Evolutionary conservation across 2,113 vertebrate genomes (phyloP), one percentile per base, ranked within the genome.

Genomic region (Bostrychus sinensis): DNA sequence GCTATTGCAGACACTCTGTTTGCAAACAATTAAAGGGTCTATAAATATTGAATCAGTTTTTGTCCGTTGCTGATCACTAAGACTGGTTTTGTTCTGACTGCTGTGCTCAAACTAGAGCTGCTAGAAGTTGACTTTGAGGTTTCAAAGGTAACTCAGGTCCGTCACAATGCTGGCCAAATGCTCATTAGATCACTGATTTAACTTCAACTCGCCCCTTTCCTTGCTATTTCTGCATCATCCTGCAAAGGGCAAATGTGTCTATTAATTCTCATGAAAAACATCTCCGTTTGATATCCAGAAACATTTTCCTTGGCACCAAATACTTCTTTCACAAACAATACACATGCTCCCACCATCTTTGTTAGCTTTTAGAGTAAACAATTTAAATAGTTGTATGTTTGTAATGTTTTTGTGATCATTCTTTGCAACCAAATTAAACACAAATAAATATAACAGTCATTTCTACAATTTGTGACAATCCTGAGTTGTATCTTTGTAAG

Each of bases 151-250:
- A 60, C 30, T 36, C 51, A 46, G 60, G 58, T 22, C 38, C 55
- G 28, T 41, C 2, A 9, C 30, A 32, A 8, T 32, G 30, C 38
- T 41, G 46, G 56, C 50, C 54, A 48, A 68, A 26, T 25, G 11
- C 62, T 83, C 64, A 66, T 80, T 82, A 72, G 56, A 74, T 34
- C 55, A 34, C 66, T 59, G 25, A 62, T 76, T 45, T 12, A 1
- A 43, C 38, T 82, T 20, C 42, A 19, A 70, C 57, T 32, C 5
- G n/a, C n/a, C n/a, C n/a, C n/a, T n/a, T n/a, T n/a, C n/a, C n/a
- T n/a, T n/a, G n/a, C n/a, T n/a, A n/a, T n/a, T n/a, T n/a, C n/a
- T n/a, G n/a, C n/a, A n/a, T 60, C 58, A 56, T 41, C 26, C 19
- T 38, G 54, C 26, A 1, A 0, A 19, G 17, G 41, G 22, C 22